Base-by-base conservation (phyloP, 2,797 vertebrate genomes). In the Rhabdomys pumilio region DNA sequence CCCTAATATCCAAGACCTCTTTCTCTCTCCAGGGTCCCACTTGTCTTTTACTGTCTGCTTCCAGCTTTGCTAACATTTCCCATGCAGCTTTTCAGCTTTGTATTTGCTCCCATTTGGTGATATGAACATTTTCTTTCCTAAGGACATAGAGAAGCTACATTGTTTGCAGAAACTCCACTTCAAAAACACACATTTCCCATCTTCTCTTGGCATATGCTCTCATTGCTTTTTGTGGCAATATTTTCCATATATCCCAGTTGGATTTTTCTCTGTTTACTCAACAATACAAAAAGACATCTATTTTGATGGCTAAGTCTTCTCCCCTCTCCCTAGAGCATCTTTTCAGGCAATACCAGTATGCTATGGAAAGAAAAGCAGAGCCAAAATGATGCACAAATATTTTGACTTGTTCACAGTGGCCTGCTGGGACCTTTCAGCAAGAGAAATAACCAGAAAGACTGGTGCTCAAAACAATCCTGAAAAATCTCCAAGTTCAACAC, bases 261-360 rank as follows among this genome's bases (percentile, higher is more conserved):
- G 72, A 44, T 63, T 89, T 87, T 57, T 94, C 84, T 82, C 44
- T 81, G 53, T 87, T 93, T 84, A 84, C 17, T 67, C 95, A 94
- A 82, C 79, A 89, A 77, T n/a, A 57, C 59, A 81, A 59, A 86
- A 73, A 80, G 44, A 76, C 73, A n/a, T 55, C 53, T 65, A 44
- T 34, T 88, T 83, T 65, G 84, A 76, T n/a, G 34, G 50, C 24
- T 59, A 44, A 44, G 81, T 84, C 65, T 87, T 59, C 81, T 19
- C 5, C 31, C 2, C 44, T 38, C 69, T 82, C 84, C 63, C 76
- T 31, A 38, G 80, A 80, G 76, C 41, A 0, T 67, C 91, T 57
- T 84, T 75, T 47, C 57, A 57, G 86, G 53, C 31, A 29, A 47
- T 4, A 17, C 24, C 20, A 61, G 15, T 14, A 7, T 38, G 65